phyloP scores from a whole-genome alignment of 2,888 invertebrate species.

The Andrena marginata region DNA sequence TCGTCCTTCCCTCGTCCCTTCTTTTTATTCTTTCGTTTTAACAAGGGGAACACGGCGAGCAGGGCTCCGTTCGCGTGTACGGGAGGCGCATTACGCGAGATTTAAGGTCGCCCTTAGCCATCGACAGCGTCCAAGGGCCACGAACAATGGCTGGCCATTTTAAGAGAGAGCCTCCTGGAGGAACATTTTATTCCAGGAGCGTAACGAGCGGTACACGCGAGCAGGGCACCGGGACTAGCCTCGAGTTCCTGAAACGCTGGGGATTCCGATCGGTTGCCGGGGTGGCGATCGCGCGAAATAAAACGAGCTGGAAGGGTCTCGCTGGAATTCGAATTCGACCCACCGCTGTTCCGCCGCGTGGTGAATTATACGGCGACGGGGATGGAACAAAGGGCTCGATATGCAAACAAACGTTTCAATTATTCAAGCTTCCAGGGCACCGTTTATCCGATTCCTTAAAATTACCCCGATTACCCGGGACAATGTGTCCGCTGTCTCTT shows the following conservation, averaged over 20 bases:
- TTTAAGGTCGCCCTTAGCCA: constrained; percentile 73
- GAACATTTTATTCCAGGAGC: constrained; percentile 69
- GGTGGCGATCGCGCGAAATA: constrained; percentile 46
- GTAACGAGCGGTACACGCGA: constrained; percentile 63
- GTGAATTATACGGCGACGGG: constrained; percentile 58
- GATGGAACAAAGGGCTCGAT: constrained; percentile 59
- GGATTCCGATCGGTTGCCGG: constrained; percentile 57
- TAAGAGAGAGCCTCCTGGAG: constrained; percentile 56
- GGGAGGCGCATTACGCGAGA: constrained; percentile 74
- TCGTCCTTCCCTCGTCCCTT: constrained; percentile 12
- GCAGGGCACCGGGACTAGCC: constrained; percentile 36
- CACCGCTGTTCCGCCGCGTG: constrained; percentile 37
- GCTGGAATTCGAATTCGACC: constrained; percentile 61
- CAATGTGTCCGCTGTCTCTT: constrained; percentile 39
- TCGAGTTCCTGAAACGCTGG: constrained; percentile 62
- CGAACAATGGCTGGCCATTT: constrained; percentile 71
- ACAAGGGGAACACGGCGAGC: constrained; percentile 55
- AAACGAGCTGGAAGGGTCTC: constrained; percentile 39
- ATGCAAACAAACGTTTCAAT: constrained; percentile 72
- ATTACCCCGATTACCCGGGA: constrained; percentile 61
- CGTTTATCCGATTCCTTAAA: constrained; percentile 61
- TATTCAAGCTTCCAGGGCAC: constrained; percentile 57
- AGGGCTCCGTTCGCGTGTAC: constrained; percentile 45
- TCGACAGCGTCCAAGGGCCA: constrained; percentile 62
- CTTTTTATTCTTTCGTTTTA: constrained; percentile 39